Evolutionary conservation across 2,113 vertebrate species (phyloP).

Genomic region (Corythornis vintsioides): DNA sequence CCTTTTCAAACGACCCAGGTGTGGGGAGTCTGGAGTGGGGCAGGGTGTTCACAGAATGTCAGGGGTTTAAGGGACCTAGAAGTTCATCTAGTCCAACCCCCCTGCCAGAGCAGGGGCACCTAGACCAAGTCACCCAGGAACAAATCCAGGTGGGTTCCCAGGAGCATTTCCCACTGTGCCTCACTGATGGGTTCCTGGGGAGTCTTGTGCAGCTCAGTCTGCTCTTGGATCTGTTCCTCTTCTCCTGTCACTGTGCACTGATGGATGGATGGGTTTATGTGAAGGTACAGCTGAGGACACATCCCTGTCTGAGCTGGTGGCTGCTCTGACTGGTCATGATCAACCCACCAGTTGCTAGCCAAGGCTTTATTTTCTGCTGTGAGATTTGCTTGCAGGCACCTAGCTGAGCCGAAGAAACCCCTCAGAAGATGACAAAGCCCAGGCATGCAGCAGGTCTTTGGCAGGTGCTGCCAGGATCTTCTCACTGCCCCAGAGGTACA

Average conservation of each 20-base stretch:
- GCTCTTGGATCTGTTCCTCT: too few species aligned
- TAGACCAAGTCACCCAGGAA: too few species aligned
- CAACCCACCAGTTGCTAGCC: not conserved
- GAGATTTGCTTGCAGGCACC: not conserved
- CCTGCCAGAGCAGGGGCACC: too few species aligned
- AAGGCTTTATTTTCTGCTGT: not conserved
- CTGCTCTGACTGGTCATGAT: rapidly evolving
- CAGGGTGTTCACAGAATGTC: not conserved
- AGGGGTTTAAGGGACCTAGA: too few species aligned
- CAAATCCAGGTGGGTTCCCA: too few species aligned
- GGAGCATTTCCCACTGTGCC: too few species aligned
- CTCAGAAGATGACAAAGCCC: not conserved
- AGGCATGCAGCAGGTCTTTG: not conserved
- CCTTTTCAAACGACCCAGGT: rapidly evolving
- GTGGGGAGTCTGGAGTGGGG: not conserved
- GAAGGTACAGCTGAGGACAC: not conserved
- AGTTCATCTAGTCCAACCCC: too few species aligned
- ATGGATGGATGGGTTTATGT: not conserved
- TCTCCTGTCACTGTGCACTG: too few species aligned
- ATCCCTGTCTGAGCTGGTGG: not conserved
- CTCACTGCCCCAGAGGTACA: not conserved
- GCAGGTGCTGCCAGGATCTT: not conserved
- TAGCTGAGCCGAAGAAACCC: not conserved
- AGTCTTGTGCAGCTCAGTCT: too few species aligned
- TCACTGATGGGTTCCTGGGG: too few species aligned